phyloP scores from a whole-genome alignment of 1,140 invertebrate genomes.

The Drosophila persimilis region DNA sequence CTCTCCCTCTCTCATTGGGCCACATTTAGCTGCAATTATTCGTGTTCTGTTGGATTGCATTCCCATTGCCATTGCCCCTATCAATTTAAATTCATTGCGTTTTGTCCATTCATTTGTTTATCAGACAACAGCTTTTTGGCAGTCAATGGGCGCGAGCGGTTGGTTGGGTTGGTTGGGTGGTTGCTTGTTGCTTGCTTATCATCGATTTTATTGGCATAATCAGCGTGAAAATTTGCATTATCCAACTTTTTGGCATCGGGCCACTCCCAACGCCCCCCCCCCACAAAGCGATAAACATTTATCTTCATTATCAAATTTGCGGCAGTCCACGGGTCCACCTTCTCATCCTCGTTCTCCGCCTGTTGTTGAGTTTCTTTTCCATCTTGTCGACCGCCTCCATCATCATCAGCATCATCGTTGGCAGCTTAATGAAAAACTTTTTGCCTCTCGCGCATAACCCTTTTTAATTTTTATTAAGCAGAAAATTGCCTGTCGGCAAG shows the following conservation, averaged over 20 bases:
- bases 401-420: conserved; percentile 40
- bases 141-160: conserved; percentile 18
- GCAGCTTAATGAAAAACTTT: conserved; percentile 79
- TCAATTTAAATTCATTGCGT: conserved; percentile 60
- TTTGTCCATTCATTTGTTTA: conserved; percentile 61
- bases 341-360: too few species aligned
- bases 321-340: conserved; percentile 24
- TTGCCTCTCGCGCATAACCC: conserved; percentile 62
- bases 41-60: conserved; percentile 11
- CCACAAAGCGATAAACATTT: conserved; percentile 72
- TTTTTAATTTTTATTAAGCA: conserved; percentile 81
- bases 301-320: conserved; percentile 79
- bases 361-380: conserved; percentile 7
- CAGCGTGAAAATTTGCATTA: conserved; percentile 74
- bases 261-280: conserved; percentile 48
- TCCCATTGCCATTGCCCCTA: conserved; percentile 20
- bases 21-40: conserved; percentile 23
- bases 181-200: conserved; percentile 73
- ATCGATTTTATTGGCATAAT: conserved; percentile 80
- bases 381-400: conserved; percentile 25
- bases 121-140: conserved; percentile 44
- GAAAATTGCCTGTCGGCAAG: conserved; percentile 69
- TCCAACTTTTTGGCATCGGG: conserved; percentile 67
- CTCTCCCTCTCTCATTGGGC: background rate
- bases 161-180: background rate